Conservation (phyloP, 2,888 invertebrate species). For the Phania funesta region DNA sequence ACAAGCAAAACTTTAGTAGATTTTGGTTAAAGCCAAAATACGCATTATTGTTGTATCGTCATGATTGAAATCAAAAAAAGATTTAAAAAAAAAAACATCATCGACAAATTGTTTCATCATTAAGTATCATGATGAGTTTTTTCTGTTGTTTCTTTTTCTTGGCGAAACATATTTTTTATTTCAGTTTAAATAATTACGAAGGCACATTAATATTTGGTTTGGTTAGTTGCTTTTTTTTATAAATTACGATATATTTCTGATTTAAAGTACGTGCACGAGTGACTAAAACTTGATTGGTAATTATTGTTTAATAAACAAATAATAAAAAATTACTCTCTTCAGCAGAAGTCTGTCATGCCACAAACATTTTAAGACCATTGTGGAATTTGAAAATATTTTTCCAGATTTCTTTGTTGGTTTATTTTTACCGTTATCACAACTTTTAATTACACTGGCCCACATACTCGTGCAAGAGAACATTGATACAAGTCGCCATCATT, state of each 20-base stretch:
- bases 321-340: not conserved
- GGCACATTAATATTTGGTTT: conserved; percentile 31
- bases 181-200: conserved; percentile 11
- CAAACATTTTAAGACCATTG: conserved; percentile 42
- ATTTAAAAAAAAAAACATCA: conserved; percentile 20
- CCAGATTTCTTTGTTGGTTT: conserved; percentile 22
- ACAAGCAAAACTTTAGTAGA: not conserved
- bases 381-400: conserved; percentile 19
- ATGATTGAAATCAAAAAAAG: conserved; percentile 38
- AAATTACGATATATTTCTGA: not conserved
- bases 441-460: conserved; percentile 40
- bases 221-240: conserved; percentile 9
- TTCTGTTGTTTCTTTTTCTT: not conserved
- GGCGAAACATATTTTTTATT: conserved; percentile 31
- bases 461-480: conserved; percentile 10
- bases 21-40: conserved; percentile 24
- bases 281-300: conserved; percentile 38
- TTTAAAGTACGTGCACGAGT: conserved; percentile 6
- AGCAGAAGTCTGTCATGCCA: conserved; percentile 26
- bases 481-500: conserved; percentile 39
- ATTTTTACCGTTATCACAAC: conserved; percentile 21
- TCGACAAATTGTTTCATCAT: conserved; percentile 34
- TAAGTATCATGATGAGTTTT: conserved; percentile 24
- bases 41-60: conserved; percentile 45
- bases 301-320: conserved; percentile 45